Evolutionary conservation across 2,888 invertebrate genomes (phyloP).

Genomic region (Caenorhabditis zanzibari): DNA sequence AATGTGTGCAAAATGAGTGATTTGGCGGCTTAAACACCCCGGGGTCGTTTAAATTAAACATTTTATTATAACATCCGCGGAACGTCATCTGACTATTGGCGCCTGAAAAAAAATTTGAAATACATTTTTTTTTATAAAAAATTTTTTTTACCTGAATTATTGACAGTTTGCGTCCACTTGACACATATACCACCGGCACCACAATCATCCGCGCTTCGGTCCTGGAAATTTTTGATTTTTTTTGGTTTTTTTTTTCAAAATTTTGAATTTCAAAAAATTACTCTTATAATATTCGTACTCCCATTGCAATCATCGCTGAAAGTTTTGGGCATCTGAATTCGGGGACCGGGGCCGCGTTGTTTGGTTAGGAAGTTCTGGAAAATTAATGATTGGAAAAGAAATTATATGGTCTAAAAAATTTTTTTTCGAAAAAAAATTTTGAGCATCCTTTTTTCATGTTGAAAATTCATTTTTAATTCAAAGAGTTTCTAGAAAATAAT

Average conservation of each 20-base stretch:
- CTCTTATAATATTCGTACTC: constrained; percentile 79
- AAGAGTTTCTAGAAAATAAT: no score
- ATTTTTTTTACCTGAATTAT: no score
- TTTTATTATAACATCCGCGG: constrained; percentile 78
- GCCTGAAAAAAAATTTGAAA: no score
- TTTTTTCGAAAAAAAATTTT: no score
- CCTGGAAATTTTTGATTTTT: constrained; percentile 46
- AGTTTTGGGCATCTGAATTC: constrained; percentile 74
- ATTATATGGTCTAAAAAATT: no score
- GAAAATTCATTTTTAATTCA: no score
- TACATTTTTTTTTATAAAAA: no score
- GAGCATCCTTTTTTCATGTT: no score
- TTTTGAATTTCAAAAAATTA: constrained; percentile 32
- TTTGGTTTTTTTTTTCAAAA: no score
- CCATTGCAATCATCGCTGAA: constrained; percentile 80
- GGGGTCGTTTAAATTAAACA: constrained; percentile 73
- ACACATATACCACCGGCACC: constrained; percentile 75
- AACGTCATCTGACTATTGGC: constrained; percentile 79
- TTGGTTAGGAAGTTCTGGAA: constrained; percentile 80
- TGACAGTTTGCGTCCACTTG: constrained; percentile 81
- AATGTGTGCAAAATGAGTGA: constrained; percentile 73
- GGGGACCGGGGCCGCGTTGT: constrained; percentile 76
- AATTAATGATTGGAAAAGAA: no score
- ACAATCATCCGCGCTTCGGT: constrained; percentile 80
- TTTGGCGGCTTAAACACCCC: constrained; percentile 70